Conservation (phyloP, 2,888 invertebrate species). For the Amaurobius ferox region DNA sequence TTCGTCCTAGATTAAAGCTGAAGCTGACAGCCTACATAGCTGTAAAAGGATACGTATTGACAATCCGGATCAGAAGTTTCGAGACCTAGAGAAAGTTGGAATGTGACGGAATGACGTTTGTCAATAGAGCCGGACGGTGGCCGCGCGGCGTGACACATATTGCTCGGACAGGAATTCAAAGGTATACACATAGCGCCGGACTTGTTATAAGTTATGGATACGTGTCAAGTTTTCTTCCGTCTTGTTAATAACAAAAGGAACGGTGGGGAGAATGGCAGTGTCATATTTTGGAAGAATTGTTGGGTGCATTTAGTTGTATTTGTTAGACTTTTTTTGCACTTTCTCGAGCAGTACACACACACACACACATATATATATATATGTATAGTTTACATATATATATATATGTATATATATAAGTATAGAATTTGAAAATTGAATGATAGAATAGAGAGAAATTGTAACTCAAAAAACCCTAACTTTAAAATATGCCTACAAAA, state of each 20-base stretch:
- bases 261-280: no score
- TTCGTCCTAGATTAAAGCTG: slow-evolving; percentile 65
- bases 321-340: no score
- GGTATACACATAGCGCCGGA: not conserved
- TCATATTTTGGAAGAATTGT: no score
- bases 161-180: slow-evolving; percentile 15
- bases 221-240: not conserved
- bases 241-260: not conserved
- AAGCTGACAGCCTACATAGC: slow-evolving; percentile 64
- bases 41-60: slow-evolving; percentile 71
- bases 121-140: slow-evolving; percentile 46
- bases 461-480: no score
- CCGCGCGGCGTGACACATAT: slow-evolving; percentile 14
- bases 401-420: no score
- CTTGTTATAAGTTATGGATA: slow-evolving; percentile 1
- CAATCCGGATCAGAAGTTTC: slow-evolving; percentile 58
- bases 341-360: no score
- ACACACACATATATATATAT: no score
- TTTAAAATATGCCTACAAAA: no score
- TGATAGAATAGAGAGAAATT: no score
- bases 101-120: slow-evolving; percentile 68
- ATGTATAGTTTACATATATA: no score
- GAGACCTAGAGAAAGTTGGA: slow-evolving; percentile 49
- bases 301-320: no score
- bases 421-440: no score